These are phyloP conservation scores for Aldabrachelys gigantea DNA, from an alignment of 2,113 vertebrate species.

Conservation along the genomic window DNA sequence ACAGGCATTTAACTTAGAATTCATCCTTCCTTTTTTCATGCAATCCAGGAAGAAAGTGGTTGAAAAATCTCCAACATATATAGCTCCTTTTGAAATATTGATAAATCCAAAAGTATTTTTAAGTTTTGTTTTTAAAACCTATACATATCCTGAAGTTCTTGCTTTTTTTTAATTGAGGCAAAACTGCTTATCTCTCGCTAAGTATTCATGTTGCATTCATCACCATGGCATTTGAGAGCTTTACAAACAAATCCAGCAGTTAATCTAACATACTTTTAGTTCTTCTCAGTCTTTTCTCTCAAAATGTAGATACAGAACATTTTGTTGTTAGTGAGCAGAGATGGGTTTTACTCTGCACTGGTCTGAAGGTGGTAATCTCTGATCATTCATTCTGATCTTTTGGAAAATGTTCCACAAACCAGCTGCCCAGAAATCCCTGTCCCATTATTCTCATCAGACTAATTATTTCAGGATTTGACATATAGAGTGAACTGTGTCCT, in stretches of 20 bases:
- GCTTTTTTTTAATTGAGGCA: background rate
- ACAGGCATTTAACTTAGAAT: background rate
- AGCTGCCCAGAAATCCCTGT: background rate
- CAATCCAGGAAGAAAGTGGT: background rate
- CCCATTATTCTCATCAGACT: background rate
- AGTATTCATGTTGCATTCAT: background rate
- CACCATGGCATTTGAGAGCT: background rate
- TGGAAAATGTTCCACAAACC: background rate
- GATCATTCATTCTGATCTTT: background rate
- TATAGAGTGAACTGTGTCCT: background rate
- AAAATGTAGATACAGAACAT: background rate
- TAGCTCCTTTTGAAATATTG: background rate
- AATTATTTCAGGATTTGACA: background rate
- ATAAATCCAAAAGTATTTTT: background rate
- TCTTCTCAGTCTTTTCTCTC: background rate
- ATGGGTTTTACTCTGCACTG: background rate
- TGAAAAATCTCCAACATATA: background rate
- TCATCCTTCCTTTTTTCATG: background rate
- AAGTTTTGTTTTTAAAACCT: background rate
- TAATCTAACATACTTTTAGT: background rate
- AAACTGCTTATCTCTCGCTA: background rate
- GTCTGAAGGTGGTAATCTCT: background rate
- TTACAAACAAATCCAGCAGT: background rate
- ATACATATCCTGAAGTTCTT: background rate
- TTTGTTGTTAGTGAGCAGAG: background rate